These are phyloP conservation scores for Oedothorax gibbosus DNA, from an alignment of 1,140 invertebrate genomes.

Conservation along the genomic window DNA sequence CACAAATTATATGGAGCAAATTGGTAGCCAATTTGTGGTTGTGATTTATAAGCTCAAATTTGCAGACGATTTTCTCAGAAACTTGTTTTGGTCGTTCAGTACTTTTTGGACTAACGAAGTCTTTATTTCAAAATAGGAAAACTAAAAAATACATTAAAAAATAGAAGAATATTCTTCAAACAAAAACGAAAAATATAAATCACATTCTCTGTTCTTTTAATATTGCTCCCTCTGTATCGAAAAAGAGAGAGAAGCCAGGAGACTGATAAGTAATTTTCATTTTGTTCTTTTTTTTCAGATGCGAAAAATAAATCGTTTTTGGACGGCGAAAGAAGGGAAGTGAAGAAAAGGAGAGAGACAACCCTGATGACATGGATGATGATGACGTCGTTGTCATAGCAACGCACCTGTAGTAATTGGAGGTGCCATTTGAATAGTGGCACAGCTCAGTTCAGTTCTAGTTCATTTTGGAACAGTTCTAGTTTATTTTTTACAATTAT, in stretches of 20 bases:
- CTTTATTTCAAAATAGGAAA: neutral
- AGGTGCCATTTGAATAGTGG: neutral
- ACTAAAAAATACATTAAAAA: neutral
- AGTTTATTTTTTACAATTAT: too few relatives aligned
- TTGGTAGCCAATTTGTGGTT: too few relatives aligned
- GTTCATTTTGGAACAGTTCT: too few relatives aligned
- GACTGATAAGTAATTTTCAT: slow-evolving; percentile 6
- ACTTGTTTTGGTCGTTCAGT: too few relatives aligned
- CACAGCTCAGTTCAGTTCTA: too few relatives aligned
- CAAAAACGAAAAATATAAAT: slow-evolving; percentile 23
- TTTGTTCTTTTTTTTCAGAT: neutral
- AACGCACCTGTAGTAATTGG: slow-evolving; percentile 49
- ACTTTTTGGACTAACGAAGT: too few relatives aligned
- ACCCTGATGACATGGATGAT: neutral
- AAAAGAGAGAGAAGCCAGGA: neutral
- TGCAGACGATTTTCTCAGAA: too few relatives aligned
- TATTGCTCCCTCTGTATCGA: neutral
- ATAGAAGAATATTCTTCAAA: neutral
- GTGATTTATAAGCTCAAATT: too few relatives aligned
- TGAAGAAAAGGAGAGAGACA: slow-evolving; percentile 9
- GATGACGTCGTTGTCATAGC: slow-evolving; percentile 40
- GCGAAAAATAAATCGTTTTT: slow-evolving; percentile 47
- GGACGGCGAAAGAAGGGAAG: slow-evolving; percentile 5
- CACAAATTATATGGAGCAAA: too few relatives aligned
- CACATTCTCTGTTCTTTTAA: slow-evolving; percentile 30